Percentiles rank a stretch among this genome's conserved stretches.
Conservation (phyloP, 2,888 invertebrate genomes). For the Pediacus dermestoides region DNA sequence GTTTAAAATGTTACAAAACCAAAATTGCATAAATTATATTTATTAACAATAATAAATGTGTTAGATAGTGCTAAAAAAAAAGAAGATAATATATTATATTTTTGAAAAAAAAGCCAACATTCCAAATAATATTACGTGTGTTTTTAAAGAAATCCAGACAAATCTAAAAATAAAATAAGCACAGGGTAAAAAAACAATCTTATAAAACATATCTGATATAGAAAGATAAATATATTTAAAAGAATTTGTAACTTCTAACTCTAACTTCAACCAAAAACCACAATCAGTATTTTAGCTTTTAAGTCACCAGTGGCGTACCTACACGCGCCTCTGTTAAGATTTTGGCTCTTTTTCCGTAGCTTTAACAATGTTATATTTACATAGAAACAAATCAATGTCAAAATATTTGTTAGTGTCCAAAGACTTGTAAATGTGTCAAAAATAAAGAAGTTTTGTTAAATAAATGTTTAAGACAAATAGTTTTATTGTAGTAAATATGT, state of each 20-base stretch:
- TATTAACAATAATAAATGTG: not conserved
- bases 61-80: not conserved
- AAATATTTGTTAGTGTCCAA: no score
- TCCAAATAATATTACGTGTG: constrained; percentile 1
- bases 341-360: not conserved
- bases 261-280: constrained; percentile 1
- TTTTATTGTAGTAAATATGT: not conserved
- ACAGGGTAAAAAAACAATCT: constrained; percentile 19
- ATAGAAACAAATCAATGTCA: not conserved
- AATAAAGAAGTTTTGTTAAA: constrained; percentile 17
- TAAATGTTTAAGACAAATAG: constrained; percentile 14
- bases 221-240: constrained; percentile 8
- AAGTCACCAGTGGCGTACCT: not conserved
- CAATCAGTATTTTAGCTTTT: constrained; percentile 16
- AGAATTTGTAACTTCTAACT: not conserved
- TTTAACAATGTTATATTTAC: not conserved
- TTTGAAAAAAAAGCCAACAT: not conserved
- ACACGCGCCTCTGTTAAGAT: not conserved
- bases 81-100: not conserved
- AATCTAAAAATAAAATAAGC: constrained; percentile 4
- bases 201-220: constrained; percentile 17
- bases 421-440: no score
- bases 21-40: not conserved
- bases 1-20: not conserved
- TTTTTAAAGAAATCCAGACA: not conserved